Evolutionary conservation across 2,797 vertebrate species (phyloP).

Genomic region (Sebastes ruberrimus): DNA sequence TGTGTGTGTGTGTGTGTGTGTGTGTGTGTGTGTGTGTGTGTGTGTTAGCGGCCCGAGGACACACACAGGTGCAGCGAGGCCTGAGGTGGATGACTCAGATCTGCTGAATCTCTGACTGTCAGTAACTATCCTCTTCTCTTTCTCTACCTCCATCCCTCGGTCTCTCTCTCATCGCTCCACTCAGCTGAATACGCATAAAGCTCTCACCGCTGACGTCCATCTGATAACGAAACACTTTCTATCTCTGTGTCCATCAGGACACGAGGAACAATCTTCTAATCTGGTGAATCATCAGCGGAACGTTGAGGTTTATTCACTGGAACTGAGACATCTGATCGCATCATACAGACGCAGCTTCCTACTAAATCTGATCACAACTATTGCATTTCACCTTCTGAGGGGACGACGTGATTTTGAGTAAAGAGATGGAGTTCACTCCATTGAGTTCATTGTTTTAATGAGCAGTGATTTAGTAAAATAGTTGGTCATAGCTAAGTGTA

Average conservation of each 20-base stretch:
- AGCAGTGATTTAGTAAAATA: background rate
- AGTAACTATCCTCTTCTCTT: background rate
- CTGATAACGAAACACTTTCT: background rate
- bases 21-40: background rate
- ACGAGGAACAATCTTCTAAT: background rate
- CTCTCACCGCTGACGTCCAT: background rate
- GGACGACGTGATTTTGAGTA: no score
- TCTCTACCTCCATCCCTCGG: background rate
- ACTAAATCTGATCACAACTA: background rate
- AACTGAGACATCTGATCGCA: background rate
- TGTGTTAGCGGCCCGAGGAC: background rate
- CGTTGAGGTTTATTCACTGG: background rate
- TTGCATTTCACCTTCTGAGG: background rate
- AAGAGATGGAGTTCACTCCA: background rate
- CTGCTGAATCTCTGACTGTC: conserved; percentile 11
- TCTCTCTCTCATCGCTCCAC: background rate
- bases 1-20: background rate
- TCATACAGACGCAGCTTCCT: background rate
- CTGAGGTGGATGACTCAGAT: conserved; percentile 34
- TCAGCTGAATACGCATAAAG: background rate
- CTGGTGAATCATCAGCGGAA: background rate
- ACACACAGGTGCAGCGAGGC: conserved; percentile 17
- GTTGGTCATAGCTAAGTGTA: no score
- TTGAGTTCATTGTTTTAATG: background rate
- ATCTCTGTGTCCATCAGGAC: background rate